These are phyloP conservation scores for Caenorhabditis drosophilae DNA, from an alignment of 2,888 invertebrate genomes.

Conservation along the genomic window DNA sequence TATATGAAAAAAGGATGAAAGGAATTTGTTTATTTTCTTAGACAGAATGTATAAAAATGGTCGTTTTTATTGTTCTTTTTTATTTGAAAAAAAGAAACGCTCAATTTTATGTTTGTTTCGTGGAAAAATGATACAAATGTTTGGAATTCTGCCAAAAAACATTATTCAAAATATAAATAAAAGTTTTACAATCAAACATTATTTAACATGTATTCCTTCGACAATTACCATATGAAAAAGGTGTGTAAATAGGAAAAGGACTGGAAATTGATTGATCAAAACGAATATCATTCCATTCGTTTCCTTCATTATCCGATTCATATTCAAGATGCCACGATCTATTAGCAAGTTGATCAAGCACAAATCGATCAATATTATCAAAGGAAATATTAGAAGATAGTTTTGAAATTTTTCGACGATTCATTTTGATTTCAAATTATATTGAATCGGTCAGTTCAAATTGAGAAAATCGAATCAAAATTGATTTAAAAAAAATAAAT, in stretches of 20 bases:
- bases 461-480: too few relatives aligned
- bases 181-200: too few relatives aligned
- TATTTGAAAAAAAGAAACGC: not conserved
- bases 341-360: conserved; percentile 20
- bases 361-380: conserved; percentile 31
- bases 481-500: too few relatives aligned
- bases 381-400: conserved; percentile 2
- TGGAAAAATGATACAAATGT: conserved; percentile 6
- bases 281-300: conserved; percentile 24
- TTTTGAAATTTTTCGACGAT: not conserved
- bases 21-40: not conserved
- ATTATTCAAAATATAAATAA: too few relatives aligned
- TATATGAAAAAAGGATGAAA: not conserved
- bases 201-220: conserved; percentile 22
- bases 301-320: conserved; percentile 32
- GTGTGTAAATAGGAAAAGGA: conserved; percentile 1
- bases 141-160: too few relatives aligned
- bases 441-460: too few relatives aligned
- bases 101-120: not conserved
- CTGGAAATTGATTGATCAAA: conserved; percentile 33
- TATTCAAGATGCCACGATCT: conserved; percentile 22
- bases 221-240: conserved; percentile 23
- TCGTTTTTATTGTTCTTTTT: not conserved
- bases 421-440: too few relatives aligned
- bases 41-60: too few relatives aligned